Conservation (phyloP, 37 sponge, comb jelly and placozoan species). For the Lycopodina hypogea region DNA sequence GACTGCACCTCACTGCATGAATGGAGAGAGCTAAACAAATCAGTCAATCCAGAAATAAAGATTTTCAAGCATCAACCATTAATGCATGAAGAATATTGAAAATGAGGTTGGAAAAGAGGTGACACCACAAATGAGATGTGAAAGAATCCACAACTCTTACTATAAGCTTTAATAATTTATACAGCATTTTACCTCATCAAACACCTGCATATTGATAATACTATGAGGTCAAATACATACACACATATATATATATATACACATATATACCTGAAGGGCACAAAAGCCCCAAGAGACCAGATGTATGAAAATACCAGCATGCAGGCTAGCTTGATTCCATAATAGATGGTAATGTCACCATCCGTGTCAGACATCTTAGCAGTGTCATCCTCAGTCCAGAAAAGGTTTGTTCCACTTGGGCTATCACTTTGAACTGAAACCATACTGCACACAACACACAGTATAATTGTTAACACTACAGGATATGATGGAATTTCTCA, state of each 20-base stretch:
- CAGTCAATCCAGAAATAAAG: too few relatives aligned
- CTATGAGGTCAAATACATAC: too few relatives aligned
- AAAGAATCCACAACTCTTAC: too few relatives aligned
- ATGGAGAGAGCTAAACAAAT: background rate
- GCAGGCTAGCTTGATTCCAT: conserved; percentile 26
- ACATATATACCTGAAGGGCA: conserved; percentile 37
- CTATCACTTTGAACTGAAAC: background rate
- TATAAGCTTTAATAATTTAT: too few relatives aligned
- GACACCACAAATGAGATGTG: too few relatives aligned
- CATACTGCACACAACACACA: background rate
- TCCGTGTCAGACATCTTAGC: conserved; percentile 31
- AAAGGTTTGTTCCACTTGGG: background rate
- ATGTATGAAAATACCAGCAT: conserved; percentile 48
- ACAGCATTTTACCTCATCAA: too few relatives aligned
- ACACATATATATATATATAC: too few relatives aligned
- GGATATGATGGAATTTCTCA: too few relatives aligned
- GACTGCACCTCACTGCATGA: conserved; percentile 22
- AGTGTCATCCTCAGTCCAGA: conserved; percentile 13
- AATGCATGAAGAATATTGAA: too few relatives aligned
- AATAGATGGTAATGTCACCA: conserved; percentile 9
- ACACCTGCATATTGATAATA: too few relatives aligned
- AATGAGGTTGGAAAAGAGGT: too few relatives aligned
- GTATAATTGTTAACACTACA: background rate
- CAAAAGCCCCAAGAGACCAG: conserved; percentile 64
- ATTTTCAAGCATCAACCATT: too few relatives aligned